Conservation (phyloP, 2,113 vertebrate genomes). For the Gobio gobio region DNA sequence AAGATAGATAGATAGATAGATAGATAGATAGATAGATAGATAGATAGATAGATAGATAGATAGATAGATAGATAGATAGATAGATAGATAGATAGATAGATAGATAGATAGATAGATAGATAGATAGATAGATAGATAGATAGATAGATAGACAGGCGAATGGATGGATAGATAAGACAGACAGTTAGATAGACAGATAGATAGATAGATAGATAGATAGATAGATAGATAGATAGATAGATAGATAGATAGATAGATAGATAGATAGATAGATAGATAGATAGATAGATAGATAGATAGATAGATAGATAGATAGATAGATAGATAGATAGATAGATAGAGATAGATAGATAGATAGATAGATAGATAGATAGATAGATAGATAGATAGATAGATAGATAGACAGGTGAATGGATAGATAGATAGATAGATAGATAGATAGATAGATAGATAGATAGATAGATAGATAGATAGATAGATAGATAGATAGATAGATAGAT, state of each 20-base stretch:
- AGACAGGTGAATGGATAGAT: neutral
- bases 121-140: conserved; percentile 57
- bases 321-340: neutral
- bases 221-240: no score
- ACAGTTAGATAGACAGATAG: neutral
- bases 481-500: neutral
- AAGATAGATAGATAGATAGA: neutral
- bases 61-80: conserved; percentile 56
- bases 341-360: neutral
- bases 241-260: neutral
- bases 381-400: no score
- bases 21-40: neutral
- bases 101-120: neutral
- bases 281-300: conserved; percentile 58
- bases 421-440: neutral
- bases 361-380: conserved; percentile 56
- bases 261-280: neutral
- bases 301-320: no score
- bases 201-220: conserved; percentile 56
- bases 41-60: neutral
- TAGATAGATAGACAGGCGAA: no score
- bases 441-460: conserved; percentile 63
- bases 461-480: no score
- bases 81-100: neutral
- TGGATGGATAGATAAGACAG: neutral